A percentile compares a stretch with the other conserved stretches of the same genome.
Evolutionary conservation across 2,113 vertebrate genomes (phyloP).

Genomic region (Pteronura brasiliensis): DNA sequence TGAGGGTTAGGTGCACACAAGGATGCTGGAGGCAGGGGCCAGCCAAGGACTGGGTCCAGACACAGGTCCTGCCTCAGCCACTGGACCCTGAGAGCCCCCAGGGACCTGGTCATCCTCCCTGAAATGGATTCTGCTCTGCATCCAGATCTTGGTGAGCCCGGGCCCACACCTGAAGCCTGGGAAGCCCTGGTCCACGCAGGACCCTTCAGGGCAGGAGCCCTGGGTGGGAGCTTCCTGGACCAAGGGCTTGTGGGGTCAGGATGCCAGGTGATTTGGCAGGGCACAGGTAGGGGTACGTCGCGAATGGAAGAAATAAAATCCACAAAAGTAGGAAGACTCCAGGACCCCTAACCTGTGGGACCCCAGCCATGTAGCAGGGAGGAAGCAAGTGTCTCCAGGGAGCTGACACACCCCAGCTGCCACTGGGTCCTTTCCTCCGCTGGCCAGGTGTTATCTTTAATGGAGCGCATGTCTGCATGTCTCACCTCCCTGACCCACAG

Average conservation of each 20-base stretch:
- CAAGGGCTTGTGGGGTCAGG: fast-evolving
- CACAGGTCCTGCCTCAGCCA: background rate
- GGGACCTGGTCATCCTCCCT: background rate
- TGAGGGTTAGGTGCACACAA: background rate
- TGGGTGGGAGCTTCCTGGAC: background rate
- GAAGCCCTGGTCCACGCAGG: background rate
- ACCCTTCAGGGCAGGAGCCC: background rate
- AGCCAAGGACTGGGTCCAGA: too few species aligned
- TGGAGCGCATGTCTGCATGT: background rate
- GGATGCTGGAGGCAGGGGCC: background rate
- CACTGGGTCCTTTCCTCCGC: background rate
- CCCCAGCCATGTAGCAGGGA: too few species aligned
- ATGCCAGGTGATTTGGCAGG: background rate
- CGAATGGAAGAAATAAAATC: background rate
- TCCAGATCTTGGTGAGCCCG: fast-evolving
- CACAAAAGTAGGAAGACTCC: background rate
- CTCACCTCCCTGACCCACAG: background rate
- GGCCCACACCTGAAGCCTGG: background rate
- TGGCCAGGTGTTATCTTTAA: background rate
- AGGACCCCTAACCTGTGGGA: background rate
- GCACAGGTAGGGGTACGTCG: too few species aligned
- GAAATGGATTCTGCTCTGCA: background rate
- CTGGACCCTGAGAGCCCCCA: background rate
- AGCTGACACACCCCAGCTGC: background rate
- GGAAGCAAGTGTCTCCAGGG: background rate